A percentile compares a stretch with the other conserved stretches of the same genome.
phyloP scores from a whole-genome alignment of 2,797 vertebrate genomes.

The Melopsittacus undulatus region DNA sequence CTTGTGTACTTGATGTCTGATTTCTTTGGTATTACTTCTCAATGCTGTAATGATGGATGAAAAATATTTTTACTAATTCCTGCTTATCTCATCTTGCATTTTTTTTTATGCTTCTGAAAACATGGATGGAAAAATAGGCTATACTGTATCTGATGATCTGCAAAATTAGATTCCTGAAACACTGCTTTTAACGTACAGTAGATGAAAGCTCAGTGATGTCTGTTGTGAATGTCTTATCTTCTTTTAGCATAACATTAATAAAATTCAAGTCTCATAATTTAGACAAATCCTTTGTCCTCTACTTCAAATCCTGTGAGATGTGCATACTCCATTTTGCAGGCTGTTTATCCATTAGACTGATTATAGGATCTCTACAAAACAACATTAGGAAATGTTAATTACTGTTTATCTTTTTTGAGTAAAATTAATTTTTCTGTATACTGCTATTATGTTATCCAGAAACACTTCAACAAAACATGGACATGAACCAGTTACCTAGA shows the following conservation, averaged over 20 bases:
- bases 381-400: constrained; percentile 22
- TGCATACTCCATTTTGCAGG: neutral
- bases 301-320: neutral
- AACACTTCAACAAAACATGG: neutral
- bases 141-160: neutral
- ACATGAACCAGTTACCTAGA: neutral
- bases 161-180: constrained; percentile 23
- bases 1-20: neutral
- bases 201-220: neutral
- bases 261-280: constrained; percentile 3
- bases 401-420: neutral
- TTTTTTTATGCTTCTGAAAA: constrained; percentile 23
- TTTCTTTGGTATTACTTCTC: neutral
- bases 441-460: neutral
- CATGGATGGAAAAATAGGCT: neutral
- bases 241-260: constrained; percentile 1
- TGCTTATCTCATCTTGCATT: neutral
- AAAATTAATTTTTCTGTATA: neutral
- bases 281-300: neutral
- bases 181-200: neutral
- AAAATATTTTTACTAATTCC: constrained; percentile 22
- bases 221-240: neutral
- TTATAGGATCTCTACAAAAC: neutral
- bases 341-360: constrained; percentile 21
- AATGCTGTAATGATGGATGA: neutral